These are phyloP conservation scores for Aporophyla nigra DNA, from an alignment of 2,888 invertebrate species.

Conservation along the genomic window DNA sequence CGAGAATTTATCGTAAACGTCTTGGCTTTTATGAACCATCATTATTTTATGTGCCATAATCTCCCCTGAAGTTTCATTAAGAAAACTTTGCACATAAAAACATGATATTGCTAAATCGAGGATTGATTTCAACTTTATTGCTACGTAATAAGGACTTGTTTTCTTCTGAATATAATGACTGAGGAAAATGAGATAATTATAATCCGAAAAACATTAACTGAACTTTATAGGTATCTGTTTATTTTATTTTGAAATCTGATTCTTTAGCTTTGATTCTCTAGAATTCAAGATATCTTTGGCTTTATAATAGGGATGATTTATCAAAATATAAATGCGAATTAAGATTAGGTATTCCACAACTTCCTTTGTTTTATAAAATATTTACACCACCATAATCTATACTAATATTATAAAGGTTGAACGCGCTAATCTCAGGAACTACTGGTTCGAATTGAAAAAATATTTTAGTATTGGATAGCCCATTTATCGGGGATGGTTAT, in stretches of 20 bases:
- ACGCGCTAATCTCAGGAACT: too few species aligned
- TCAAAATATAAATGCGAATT: neutral
- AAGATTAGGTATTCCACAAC: neutral
- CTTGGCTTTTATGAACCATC: slow-evolving; percentile 71
- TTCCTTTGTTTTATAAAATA: neutral
- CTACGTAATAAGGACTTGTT: slow-evolving; percentile 41
- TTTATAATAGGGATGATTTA: neutral
- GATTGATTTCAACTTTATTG: slow-evolving; percentile 64
- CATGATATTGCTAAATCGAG: slow-evolving; percentile 50
- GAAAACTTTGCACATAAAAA: slow-evolving; percentile 65
- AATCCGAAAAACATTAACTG: slow-evolving; percentile 25
- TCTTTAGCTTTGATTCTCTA: slow-evolving; percentile 14
- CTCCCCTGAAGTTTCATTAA: slow-evolving; percentile 72
- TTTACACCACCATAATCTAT: neutral
- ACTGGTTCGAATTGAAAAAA: too few species aligned
- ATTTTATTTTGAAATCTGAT: slow-evolving; percentile 39
- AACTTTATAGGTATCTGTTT: slow-evolving; percentile 37
- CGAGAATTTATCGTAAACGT: slow-evolving; percentile 66
- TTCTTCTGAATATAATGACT: slow-evolving; percentile 17
- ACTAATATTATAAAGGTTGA: too few species aligned
- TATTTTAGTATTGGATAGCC: too few species aligned
- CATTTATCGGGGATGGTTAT: too few species aligned
- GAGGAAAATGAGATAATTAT: slow-evolving; percentile 43
- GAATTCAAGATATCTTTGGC: neutral
- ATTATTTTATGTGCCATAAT: slow-evolving; percentile 76